phyloP scores from a whole-genome alignment of 2,888 invertebrate species.

The Lochmaea crataegi region DNA sequence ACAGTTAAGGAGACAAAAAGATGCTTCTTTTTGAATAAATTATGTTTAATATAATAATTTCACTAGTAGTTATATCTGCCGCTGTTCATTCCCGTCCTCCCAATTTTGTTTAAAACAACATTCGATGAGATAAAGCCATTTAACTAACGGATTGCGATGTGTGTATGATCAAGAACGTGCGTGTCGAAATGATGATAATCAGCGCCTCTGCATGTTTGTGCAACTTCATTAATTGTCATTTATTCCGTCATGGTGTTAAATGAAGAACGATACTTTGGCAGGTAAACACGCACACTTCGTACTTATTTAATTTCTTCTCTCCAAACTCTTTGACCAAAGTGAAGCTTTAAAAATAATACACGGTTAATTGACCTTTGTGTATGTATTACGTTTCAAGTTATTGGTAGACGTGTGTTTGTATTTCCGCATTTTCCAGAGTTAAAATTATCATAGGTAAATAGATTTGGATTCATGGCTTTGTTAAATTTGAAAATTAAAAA shows the following conservation, averaged over 20 bases:
- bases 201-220: constrained; percentile 39
- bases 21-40: no score
- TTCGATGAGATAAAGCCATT: constrained; percentile 35
- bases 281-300: constrained; percentile 37
- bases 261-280: constrained; percentile 39
- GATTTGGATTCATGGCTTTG: no score
- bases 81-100: not conserved
- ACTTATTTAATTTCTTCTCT: not conserved
- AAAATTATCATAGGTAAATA: no score
- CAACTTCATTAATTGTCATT: constrained; percentile 43
- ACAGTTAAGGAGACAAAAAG: no score
- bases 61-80: no score
- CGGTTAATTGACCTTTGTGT: not conserved
- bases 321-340: not conserved
- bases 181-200: constrained; percentile 36
- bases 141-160: constrained; percentile 29
- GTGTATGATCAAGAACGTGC: constrained; percentile 25
- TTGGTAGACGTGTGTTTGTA: not conserved
- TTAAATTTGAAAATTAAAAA: no score
- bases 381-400: no score
- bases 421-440: no score
- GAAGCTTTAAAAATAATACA: not conserved
- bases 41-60: no score
- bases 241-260: constrained; percentile 39
- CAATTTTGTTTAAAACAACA: constrained; percentile 16